Conservation (phyloP, 2,113 vertebrate genomes). For the Amazona vittata region DNA sequence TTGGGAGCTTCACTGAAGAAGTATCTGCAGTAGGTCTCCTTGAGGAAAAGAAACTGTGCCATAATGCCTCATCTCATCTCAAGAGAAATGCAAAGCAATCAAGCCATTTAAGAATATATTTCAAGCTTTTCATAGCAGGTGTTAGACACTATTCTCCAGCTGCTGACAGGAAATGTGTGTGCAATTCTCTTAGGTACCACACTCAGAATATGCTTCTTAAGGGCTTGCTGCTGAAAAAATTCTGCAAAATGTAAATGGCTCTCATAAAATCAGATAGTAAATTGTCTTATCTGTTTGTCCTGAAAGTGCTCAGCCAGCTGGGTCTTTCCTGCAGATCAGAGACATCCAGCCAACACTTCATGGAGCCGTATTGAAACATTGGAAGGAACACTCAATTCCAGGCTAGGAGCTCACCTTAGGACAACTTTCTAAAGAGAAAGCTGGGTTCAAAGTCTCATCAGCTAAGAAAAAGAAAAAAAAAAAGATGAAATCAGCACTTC, state of each 20-base stretch:
- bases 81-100: slow-evolving; percentile 58
- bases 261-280: slow-evolving; percentile 45
- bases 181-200: slow-evolving; percentile 35
- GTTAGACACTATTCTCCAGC: slow-evolving; percentile 17
- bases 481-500: not conserved
- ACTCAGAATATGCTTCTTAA: not conserved
- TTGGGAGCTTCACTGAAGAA: not conserved
- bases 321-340: not conserved
- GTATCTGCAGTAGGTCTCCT: not conserved
- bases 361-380: accelerated
- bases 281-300: slow-evolving; percentile 56
- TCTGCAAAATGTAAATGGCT: slow-evolving; percentile 36
- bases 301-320: slow-evolving; percentile 31
- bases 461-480: not conserved
- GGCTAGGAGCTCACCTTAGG: not conserved
- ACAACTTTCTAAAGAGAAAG: not conserved
- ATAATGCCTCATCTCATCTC: not conserved
- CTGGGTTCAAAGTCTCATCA: not conserved
- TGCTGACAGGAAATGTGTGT: slow-evolving; percentile 62
- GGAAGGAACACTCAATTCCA: not conserved
- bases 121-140: slow-evolving; percentile 53
- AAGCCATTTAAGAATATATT: slow-evolving; percentile 61
- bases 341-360: not conserved
- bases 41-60: not conserved
- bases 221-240: slow-evolving; percentile 21